Evolutionary conservation across 2,888 invertebrate species (phyloP), one percentile per base, ranked within the genome.

Genomic region (Leucozona laternaria): DNA sequence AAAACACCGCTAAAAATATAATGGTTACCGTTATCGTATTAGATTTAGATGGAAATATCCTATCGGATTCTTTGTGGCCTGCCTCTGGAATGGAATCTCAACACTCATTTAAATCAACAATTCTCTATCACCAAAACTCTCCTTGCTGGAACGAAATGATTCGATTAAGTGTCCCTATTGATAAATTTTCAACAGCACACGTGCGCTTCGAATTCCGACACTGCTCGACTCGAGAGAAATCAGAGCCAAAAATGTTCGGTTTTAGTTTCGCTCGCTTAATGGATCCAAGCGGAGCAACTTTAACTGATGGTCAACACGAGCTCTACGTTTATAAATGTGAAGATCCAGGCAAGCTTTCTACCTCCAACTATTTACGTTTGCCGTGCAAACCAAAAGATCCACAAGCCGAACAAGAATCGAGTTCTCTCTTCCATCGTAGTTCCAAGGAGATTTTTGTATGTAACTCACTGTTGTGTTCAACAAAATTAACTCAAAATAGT

Each of bases 401-500:
- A 0, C 94, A 94, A 58, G 92, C 93, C 7, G 91, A 93, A 79
- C 89, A 93, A 13, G 91, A 93, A 40, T 94, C 92, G 40, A 92
- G 91, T 85, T 92, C 94, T 1, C 91, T 95, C 60, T 97, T 97
- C 92, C 95, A 96, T 88, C 94, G 96, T 89, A 97, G 97, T 88
- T 95, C 96, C 87, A 97, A 97, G 92, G 98, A 98, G 93, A 94
- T 95, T 15, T 96, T 98, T 81, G 95, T 95, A 53, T 95, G 98
- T 11, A 95, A 95, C 89, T 98, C 98, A 0, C 92, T 97, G 50
- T 93, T 99, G 28, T 98, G 98, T 92, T 98, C 98, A 25, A 98
- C 98, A n/a, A 99, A 99, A 92, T 93, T 98, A 10, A 98, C 99
- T 0, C 98, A 98, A 93, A 98, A 98, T 91, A 96, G 97, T 90